Conservation (phyloP, 2,797 vertebrate genomes). For the Sebastes matsubarae region DNA sequence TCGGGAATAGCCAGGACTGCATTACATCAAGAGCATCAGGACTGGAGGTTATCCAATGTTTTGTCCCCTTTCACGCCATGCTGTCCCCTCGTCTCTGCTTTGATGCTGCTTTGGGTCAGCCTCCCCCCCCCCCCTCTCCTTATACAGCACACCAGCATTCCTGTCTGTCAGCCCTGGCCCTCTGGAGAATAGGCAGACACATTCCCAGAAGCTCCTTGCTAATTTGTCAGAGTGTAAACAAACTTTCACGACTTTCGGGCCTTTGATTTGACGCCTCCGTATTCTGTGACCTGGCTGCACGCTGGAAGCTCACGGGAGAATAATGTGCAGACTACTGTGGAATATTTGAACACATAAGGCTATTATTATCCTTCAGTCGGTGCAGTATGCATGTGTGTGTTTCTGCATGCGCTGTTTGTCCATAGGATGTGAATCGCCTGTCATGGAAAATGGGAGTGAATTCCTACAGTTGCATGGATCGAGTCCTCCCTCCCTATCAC, state of each 20-base stretch:
- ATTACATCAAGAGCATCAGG: conserved; percentile 4
- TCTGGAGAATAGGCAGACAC: conserved; percentile 62
- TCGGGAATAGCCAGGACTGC: conserved; percentile 12
- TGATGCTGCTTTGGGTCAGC: conserved; percentile 3
- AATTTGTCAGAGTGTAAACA: conserved; percentile 64
- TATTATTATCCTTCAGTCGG: neutral
- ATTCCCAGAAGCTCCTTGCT: conserved; percentile 52
- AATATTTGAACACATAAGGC: conserved; percentile 11
- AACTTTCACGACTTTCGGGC: conserved; percentile 16
- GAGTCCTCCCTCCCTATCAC: conserved; percentile 53
- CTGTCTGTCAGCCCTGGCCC: conserved; percentile 56
- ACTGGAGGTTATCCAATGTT: conserved; percentile 34
- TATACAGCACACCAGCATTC: conserved; percentile 63
- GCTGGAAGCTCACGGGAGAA: conserved; percentile 2
- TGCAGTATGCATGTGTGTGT: neutral
- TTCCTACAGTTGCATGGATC: conserved; percentile 58
- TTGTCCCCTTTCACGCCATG: conserved; percentile 18
- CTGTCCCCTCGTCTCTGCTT: conserved; percentile 34
- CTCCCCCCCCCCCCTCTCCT: neutral
- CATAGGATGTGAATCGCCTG: neutral
- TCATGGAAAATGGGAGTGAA: conserved; percentile 49
- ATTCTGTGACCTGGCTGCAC: conserved; percentile 14
- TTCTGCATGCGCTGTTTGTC: neutral
- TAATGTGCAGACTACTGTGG: conserved; percentile 4
- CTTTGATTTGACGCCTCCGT: conserved; percentile 32